These are phyloP conservation scores for Meteorus cinctellus DNA, from an alignment of 2,888 invertebrate species.

Conservation along the genomic window DNA sequence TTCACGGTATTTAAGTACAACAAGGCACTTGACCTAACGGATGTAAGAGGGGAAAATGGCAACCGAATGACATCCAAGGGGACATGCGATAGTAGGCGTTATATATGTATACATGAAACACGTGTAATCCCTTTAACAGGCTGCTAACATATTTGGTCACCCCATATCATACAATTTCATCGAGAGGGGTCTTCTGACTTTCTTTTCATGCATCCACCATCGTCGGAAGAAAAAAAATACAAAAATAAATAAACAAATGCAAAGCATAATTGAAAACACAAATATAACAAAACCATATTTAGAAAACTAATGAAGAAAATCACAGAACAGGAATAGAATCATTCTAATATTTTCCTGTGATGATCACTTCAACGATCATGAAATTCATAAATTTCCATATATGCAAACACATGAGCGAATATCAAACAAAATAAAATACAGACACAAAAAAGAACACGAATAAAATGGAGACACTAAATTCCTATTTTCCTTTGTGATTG, in stretches of 20 bases:
- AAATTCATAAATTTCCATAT: too few relatives aligned
- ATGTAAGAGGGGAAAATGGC: slow-evolving; percentile 38
- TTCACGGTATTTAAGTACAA: slow-evolving; percentile 57
- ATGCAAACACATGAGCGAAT: background rate
- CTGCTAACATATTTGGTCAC: slow-evolving; percentile 54
- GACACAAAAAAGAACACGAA: background rate
- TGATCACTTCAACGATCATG: too few relatives aligned
- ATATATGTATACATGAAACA: slow-evolving; percentile 47
- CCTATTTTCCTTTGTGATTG: background rate
- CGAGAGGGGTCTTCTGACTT: slow-evolving; percentile 15
- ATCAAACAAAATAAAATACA: background rate
- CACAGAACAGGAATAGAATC: background rate
- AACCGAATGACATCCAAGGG: slow-evolving; percentile 46
- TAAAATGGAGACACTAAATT: slow-evolving; percentile 21
- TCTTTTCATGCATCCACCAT: slow-evolving; percentile 14
- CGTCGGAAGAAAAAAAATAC: background rate
- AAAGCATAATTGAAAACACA: background rate
- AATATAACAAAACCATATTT: background rate
- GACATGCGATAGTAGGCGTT: slow-evolving; percentile 47
- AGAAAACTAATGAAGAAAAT: background rate
- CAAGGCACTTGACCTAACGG: slow-evolving; percentile 64
- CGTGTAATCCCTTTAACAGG: slow-evolving; percentile 55
- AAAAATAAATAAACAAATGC: background rate
- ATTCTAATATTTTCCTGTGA: background rate
- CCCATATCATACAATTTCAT: slow-evolving; percentile 27